These are phyloP conservation scores for Mesorhabditis belari DNA, from an alignment of 2,888 invertebrate species.

Conservation along the genomic window DNA sequence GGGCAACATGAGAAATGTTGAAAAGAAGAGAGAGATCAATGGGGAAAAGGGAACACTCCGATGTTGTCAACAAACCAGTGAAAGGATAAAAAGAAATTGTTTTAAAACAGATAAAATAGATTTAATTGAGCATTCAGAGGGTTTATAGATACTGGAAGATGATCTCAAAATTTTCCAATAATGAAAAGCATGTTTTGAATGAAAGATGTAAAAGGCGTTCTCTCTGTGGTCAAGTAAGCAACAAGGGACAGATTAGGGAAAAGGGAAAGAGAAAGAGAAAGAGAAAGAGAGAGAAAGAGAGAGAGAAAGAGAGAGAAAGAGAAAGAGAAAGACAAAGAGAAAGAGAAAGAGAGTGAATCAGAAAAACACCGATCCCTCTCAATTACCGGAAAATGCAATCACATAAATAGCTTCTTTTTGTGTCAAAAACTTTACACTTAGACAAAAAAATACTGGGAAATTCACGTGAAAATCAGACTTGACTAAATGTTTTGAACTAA, in stretches of 20 bases:
- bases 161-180: background rate
- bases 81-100: constrained; percentile 9
- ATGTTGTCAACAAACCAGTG: constrained; percentile 9
- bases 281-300: background rate
- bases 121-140: background rate
- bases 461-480: too few relatives aligned
- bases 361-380: too few relatives aligned
- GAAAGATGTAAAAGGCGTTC: background rate
- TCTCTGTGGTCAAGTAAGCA: constrained; percentile 18
- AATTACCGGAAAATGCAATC: too few relatives aligned
- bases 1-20: background rate
- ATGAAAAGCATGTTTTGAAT: constrained; percentile 1
- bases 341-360: constrained; percentile 1
- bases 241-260: constrained; percentile 11
- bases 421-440: too few relatives aligned
- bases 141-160: constrained; percentile 8
- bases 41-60: constrained; percentile 4
- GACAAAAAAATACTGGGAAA: too few relatives aligned
- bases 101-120: background rate
- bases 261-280: background rate
- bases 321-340: background rate
- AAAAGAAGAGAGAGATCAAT: constrained; percentile 2
- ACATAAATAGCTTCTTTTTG: too few relatives aligned
- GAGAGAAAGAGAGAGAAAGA: background rate
- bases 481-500: too few relatives aligned